Conservation (phyloP, 2,888 invertebrate species). For the Plemyria rubiginata region DNA sequence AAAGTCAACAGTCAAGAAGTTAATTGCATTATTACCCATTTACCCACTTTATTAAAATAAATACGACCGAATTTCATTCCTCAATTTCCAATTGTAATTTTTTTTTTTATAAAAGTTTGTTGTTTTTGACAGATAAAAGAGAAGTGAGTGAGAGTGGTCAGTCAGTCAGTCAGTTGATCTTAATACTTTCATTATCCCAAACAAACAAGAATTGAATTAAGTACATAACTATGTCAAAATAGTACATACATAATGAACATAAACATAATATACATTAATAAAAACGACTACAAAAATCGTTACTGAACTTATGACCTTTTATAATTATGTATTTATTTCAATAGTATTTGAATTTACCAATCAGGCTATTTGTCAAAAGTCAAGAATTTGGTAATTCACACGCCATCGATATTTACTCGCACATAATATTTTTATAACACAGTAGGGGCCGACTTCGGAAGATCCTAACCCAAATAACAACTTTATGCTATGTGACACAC, state of each 20-base stretch:
- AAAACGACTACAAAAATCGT: no score
- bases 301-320: neutral
- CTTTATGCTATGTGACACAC: neutral
- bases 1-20: conserved; percentile 23
- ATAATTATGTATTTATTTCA: neutral
- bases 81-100: no score
- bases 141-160: no score
- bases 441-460: neutral
- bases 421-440: conserved; percentile 4
- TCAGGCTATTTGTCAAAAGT: conserved; percentile 1
- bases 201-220: no score
- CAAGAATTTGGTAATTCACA: conserved; percentile 25
- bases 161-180: no score
- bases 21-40: conserved; percentile 24
- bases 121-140: no score
- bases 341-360: conserved; percentile 2
- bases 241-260: no score
- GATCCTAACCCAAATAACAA: neutral
- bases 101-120: no score
- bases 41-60: conserved; percentile 18
- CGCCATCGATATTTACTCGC: conserved; percentile 27
- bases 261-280: neutral
- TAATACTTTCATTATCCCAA: no score
- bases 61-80: conserved; percentile 14
- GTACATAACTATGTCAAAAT: no score